A percentile compares a stretch with the other conserved stretches of the same genome.
Conservation (phyloP, 1,140 invertebrate genomes). For the Scaptomyza hsui region DNA sequence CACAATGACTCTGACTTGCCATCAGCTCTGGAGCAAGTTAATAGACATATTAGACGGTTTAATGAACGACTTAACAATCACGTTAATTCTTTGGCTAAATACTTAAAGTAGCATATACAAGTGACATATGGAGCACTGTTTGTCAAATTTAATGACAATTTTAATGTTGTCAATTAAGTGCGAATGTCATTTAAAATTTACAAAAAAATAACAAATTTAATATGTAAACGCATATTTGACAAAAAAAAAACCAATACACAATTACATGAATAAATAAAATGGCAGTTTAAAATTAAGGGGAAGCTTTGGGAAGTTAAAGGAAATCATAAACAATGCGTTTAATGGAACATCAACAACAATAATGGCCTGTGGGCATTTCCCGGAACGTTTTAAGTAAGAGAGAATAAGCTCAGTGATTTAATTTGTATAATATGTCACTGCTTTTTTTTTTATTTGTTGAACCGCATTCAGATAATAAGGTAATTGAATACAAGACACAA, state of each 20-base stretch:
- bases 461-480: not conserved
- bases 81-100: too few species aligned
- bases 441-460: not conserved
- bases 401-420: not conserved
- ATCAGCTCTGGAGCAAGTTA: too few species aligned
- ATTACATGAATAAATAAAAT: conserved; percentile 59
- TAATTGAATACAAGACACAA: conserved; percentile 6
- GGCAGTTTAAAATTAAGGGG: conserved; percentile 18
- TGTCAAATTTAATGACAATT: too few species aligned
- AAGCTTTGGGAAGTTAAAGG: conserved; percentile 17
- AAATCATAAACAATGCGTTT: conserved; percentile 28
- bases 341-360: conserved; percentile 60
- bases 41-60: too few species aligned
- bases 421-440: conserved; percentile 8
- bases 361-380: conserved; percentile 21
- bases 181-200: conserved; percentile 20
- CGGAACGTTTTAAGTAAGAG: not conserved
- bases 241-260: conserved; percentile 37
- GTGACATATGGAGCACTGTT: too few species aligned
- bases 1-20: too few species aligned
- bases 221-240: conserved; percentile 52
- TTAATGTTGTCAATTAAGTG: too few species aligned
- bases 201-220: conserved; percentile 42
- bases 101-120: too few species aligned
- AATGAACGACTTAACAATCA: too few species aligned